Evolutionary conservation across 2,888 invertebrate genomes (phyloP), one percentile per base, ranked within the genome.

Genomic region (Dryadula phaetusa): DNA sequence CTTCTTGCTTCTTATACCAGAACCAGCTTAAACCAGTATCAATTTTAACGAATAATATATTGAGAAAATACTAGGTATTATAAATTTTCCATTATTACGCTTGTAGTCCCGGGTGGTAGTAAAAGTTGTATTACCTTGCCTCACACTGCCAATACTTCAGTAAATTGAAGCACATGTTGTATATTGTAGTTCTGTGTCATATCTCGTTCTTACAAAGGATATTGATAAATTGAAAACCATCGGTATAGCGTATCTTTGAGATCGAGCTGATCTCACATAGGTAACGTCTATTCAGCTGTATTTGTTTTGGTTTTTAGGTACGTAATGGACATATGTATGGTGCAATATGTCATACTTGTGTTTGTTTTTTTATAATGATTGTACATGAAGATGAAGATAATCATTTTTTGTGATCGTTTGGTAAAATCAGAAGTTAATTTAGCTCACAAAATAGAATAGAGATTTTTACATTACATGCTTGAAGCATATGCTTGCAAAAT

Each of bases 221-320:
- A 60, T 60, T 60, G 60, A 60, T 44, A 60, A 60, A 60, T 60
- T 60, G 60, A 60, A 58, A 60, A 44, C 60, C 28, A 25, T 60
- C 42, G 44, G 42, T 44, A 28, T 1, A 60, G 25, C 18, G 44
- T 60, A 44, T 60, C 60, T 44, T 60, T 60, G 60, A 44, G 60
- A 60, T 28, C 28, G 44, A 60, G 25, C 16, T 60, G 60, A 60
- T 60, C 44, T 44, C 28, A 60, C 25, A 58, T 58, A 42, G 58
- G 56, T 58, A 54, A 20, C 34, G 25, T 42, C 42, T 44, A 44
- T 60, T 44, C 28, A 60, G 25, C 44, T 60, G 44, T 44, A 58
- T 44, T 32, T 44, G 42, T 44, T 16, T 42, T 28, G 25, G 32
- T 28, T 28, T 44, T 16, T 22, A 18, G 42, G 1, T 44, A 7